These are phyloP conservation scores for Clarias laeviceps DNA, from an alignment of 2,797 vertebrate genomes.

Conservation along the genomic window DNA sequence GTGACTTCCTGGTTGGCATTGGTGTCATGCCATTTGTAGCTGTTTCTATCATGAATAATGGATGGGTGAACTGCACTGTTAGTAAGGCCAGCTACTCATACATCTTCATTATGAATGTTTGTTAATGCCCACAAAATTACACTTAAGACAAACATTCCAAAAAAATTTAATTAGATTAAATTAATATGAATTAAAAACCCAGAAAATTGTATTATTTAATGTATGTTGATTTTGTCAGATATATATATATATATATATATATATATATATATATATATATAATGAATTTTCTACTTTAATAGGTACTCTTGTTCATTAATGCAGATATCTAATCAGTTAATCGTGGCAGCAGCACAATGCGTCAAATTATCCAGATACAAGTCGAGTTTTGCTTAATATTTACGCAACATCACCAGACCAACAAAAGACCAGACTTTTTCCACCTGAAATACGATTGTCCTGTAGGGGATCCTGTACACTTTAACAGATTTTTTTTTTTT, in stretches of 20 bases:
- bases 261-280: neutral
- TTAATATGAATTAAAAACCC: too few species aligned
- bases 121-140: neutral
- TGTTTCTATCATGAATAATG: constrained; percentile 74
- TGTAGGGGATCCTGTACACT: too few species aligned
- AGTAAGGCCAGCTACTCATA: constrained; percentile 47
- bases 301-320: neutral
- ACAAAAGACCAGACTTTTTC: too few species aligned
- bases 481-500: too few species aligned
- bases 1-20: constrained; percentile 80
- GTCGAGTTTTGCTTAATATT: neutral
- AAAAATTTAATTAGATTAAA: too few species aligned
- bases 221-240: neutral
- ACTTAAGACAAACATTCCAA: neutral
- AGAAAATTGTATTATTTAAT: neutral
- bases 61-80: constrained; percentile 74
- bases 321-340: neutral
- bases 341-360: neutral
- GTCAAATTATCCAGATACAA: neutral
- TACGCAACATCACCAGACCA: neutral
- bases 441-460: too few species aligned
- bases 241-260: neutral
- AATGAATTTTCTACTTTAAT: neutral
- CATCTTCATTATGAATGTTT: neutral
- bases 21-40: constrained; percentile 83